These are phyloP conservation scores for Amphipyra tragopoginis DNA, from an alignment of 2,888 invertebrate species.

Conservation along the genomic window DNA sequence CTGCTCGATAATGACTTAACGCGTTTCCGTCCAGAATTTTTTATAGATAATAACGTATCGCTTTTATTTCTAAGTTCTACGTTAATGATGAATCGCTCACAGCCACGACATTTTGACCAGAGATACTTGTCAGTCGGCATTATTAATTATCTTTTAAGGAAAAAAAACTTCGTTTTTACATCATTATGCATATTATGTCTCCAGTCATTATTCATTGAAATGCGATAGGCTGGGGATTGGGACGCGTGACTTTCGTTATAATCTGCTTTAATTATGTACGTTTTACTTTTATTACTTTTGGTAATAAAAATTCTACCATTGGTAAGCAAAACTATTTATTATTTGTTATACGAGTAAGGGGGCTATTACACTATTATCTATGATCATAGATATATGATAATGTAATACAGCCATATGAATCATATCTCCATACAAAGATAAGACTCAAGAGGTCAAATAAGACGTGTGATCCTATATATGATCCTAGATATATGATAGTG, in stretches of 20 bases:
- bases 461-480: too few species aligned
- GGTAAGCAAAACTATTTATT: too few species aligned
- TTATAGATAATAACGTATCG: not conserved
- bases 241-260: constrained; percentile 35
- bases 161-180: constrained; percentile 35
- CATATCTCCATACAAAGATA: too few species aligned
- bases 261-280: constrained; percentile 31
- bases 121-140: constrained; percentile 58
- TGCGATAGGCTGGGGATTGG: constrained; percentile 39
- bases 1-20: too few species aligned
- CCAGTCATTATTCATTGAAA: constrained; percentile 47
- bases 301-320: too few species aligned
- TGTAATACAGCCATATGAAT: too few species aligned
- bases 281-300: constrained; percentile 1
- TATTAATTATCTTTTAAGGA: constrained; percentile 57
- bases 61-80: constrained; percentile 14
- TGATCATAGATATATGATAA: too few species aligned
- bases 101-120: constrained; percentile 55
- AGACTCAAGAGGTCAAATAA: too few species aligned
- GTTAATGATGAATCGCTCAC: constrained; percentile 54
- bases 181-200: constrained; percentile 51
- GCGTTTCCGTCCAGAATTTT: too few species aligned
- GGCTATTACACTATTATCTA: too few species aligned
- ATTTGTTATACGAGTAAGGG: too few species aligned
- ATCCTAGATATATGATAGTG: too few species aligned